A percentile compares a stretch with the other conserved stretches of the same genome.
phyloP scores from a whole-genome alignment of 2,113 vertebrate species.

The Phylloscopus trochilus region DNA sequence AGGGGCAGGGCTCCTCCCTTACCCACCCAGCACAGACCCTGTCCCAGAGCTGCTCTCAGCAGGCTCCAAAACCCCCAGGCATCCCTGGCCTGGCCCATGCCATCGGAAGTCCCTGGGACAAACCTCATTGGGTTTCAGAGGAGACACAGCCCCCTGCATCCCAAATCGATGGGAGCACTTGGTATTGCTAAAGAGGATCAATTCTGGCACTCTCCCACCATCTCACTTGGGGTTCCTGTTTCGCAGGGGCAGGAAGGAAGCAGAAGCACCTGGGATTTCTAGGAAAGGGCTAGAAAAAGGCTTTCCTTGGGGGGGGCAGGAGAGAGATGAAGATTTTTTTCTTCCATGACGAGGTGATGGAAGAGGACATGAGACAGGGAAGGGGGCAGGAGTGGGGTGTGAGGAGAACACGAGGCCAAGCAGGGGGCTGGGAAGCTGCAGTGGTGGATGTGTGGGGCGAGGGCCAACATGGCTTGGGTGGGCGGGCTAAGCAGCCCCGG shows the following conservation, averaged over 20 bases:
- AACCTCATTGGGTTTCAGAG: not conserved
- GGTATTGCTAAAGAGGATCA: not conserved
- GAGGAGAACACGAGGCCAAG: not conserved
- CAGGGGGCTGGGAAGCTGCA: not conserved
- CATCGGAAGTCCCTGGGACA: not conserved
- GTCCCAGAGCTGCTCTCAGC: not conserved
- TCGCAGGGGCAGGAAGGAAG: not conserved
- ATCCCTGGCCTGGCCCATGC: not conserved
- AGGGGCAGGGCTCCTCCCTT: not conserved
- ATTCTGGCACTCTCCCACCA: not conserved
- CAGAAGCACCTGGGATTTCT: not conserved
- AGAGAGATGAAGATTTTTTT: not conserved
- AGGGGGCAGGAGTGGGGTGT: not conserved
- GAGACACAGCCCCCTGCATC: not conserved
- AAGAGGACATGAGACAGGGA: not conserved
- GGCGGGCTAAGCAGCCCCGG: not conserved
- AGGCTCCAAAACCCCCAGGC: not conserved
- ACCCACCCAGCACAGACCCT: not conserved
- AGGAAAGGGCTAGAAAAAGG: conserved; percentile 33
- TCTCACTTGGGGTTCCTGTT: not conserved
- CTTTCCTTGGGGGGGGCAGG: not conserved
- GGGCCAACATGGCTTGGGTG: not conserved
- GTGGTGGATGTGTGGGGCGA: not conserved
- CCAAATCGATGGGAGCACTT: conserved; percentile 11
- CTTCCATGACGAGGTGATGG: not conserved